Percentiles rank a stretch among this genome's conserved stretches.
Conservation (phyloP, 2,888 invertebrate genomes). For the Eilema depressum region DNA sequence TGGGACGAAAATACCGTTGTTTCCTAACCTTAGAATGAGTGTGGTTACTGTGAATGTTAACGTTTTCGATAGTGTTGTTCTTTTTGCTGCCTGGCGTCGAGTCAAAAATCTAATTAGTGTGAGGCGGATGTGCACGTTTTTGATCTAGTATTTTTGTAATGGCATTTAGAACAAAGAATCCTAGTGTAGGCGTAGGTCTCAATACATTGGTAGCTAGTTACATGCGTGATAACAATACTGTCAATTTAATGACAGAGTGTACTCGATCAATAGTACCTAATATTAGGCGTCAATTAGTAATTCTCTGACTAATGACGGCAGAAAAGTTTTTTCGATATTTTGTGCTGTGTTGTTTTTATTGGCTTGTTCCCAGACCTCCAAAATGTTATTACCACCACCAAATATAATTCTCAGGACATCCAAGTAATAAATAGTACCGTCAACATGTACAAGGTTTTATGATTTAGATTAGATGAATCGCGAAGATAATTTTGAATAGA, state of each 20-base stretch:
- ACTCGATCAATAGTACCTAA: background rate
- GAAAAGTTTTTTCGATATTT: no score
- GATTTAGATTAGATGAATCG: no score
- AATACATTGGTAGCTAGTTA: background rate
- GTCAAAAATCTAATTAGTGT: background rate
- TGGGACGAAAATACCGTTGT: no score
- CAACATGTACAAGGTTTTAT: no score
- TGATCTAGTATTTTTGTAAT: background rate
- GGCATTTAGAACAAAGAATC: constrained; percentile 4
- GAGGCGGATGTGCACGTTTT: background rate
- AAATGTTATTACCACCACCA: no score
- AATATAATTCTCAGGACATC: no score
- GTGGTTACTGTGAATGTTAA: background rate
- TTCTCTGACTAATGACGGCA: no score
- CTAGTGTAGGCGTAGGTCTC: background rate
- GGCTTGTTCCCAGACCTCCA: no score
- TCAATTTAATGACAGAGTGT: background rate
- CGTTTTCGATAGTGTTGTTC: background rate
- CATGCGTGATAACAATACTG: background rate
- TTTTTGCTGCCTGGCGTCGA: background rate
- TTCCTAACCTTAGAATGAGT: no score
- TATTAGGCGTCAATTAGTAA: background rate
- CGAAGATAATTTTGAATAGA: no score
- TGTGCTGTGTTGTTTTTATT: no score
- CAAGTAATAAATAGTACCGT: no score